Evolutionary conservation across 2,888 invertebrate genomes (phyloP).

Genomic region (Pristionchus fissidentatus): DNA sequence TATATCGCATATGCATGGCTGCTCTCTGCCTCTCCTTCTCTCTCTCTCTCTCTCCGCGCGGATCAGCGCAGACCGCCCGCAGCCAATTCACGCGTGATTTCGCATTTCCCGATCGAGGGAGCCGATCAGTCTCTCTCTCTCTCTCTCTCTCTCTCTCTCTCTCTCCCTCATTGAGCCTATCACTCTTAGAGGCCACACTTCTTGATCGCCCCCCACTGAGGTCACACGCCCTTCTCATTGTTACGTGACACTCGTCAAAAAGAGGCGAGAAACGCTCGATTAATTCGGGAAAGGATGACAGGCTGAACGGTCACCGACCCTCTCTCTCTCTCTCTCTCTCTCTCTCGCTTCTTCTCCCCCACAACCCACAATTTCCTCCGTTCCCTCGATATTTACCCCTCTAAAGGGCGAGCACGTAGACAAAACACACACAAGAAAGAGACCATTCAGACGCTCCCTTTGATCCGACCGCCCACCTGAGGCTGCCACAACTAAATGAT

Average conservation of each 20-base stretch:
- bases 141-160: neutral
- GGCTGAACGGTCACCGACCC: neutral
- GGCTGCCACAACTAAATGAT: neutral
- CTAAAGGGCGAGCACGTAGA: slow-evolving; percentile 10
- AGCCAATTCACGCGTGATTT: slow-evolving; percentile 28
- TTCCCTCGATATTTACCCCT: slow-evolving; percentile 25
- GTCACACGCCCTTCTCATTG: slow-evolving; percentile 14
- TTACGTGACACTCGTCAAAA: slow-evolving; percentile 29
- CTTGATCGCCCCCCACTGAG: neutral
- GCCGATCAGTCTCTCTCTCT: neutral
- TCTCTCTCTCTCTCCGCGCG: neutral
- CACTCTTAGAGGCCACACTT: neutral
- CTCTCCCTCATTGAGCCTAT: neutral
- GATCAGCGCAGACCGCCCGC: slow-evolving; percentile 27
- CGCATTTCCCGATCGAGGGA: slow-evolving; percentile 28
- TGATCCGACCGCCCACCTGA: slow-evolving; percentile 1
- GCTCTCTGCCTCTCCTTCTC: no score
- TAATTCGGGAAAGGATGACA: neutral
- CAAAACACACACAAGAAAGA: slow-evolving; percentile 27
- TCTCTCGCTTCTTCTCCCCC: neutral
- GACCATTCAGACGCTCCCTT: slow-evolving; percentile 47
- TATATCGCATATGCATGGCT: neutral
- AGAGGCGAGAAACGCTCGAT: slow-evolving; percentile 24
- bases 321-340: neutral
- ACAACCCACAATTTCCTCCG: no score